Evolutionary conservation across 1,140 invertebrate species (phyloP), one percentile per base, ranked within the genome.

Genomic region (Hycleus cichorii): DNA sequence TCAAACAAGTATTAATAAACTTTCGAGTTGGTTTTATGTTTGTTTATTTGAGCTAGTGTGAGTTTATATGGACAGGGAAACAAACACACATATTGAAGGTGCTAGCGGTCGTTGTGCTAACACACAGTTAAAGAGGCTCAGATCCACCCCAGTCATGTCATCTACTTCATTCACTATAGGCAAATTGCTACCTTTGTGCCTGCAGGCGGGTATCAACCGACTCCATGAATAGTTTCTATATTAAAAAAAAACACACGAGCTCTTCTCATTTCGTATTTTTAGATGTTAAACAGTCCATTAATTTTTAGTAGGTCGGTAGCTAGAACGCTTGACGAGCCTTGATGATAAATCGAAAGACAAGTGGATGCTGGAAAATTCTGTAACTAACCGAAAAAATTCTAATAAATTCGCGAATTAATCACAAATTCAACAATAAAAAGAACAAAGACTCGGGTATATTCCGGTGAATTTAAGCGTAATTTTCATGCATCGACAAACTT

Each of bases 181-280:
- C 51, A 53, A 53, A 53, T 53, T 53, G 51, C 51, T 53, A 42
- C 51, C 51, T 53, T 53, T 53, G 51, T 32, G 32, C 24, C 51
- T 12, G 44, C 51, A 45, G 51, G 51, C 51, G 51, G 32, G 32
- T 53, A 53, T 53, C 51, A 53, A 46, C 32, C 4, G 7, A 32
- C 42, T 53, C 51, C 43, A 26, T 53, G 51, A 53, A 53, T 53
- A 53, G 51, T 53, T 53, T 38, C 40, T 18, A 18, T 18, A 18
- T 18, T 32, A 32, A 5, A 32, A 7, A 32, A 32, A 32, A 32
- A 18, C 18, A 52, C 50, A 44, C 18, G 27, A 52, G 45, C 42
- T 45, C 43, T 40, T 38, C 39, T 53, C 51, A 53, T 53, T 53
- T 53, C 46, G 42, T 46, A 53, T 53, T 53, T 53, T 53, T 53